These are phyloP conservation scores for Iguana delicatissima DNA, from an alignment of 2,797 vertebrate species.

Conservation along the genomic window DNA sequence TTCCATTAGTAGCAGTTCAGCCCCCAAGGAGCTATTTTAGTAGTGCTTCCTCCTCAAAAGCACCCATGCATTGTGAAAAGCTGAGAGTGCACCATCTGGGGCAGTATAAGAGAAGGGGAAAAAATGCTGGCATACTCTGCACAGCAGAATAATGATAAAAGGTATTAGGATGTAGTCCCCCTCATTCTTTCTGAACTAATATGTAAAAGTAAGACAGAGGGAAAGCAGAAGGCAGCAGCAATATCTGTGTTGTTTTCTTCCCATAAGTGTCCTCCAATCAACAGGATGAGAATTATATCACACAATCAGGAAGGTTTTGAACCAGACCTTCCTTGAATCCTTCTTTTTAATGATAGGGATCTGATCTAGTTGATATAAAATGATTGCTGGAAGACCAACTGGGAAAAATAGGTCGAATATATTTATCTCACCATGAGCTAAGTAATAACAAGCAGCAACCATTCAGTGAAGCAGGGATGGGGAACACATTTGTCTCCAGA, in stretches of 20 bases:
- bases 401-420: neutral
- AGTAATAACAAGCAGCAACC: neutral
- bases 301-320: neutral
- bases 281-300: neutral
- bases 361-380: neutral
- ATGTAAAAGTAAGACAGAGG: neutral
- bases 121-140: too few relatives aligned
- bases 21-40: too few relatives aligned
- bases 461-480: neutral
- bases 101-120: too few relatives aligned
- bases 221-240: too few relatives aligned
- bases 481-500: neutral
- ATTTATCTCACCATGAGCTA: neutral
- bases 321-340: neutral
- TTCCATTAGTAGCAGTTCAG: too few relatives aligned
- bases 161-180: too few relatives aligned
- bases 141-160: too few relatives aligned
- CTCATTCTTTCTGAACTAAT: neutral
- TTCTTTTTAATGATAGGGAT: neutral
- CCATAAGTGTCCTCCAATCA: too few relatives aligned
- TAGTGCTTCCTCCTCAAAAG: too few relatives aligned
- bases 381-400: neutral
- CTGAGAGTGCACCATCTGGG: too few relatives aligned
- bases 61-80: too few relatives aligned
- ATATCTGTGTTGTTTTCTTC: too few relatives aligned